These are phyloP conservation scores for human DNA, from an alignment of 2,113 vertebrate species.

Conservation along the genomic window GRCh38 chr20:20907001-20907500, in stretches of 20 bases:
- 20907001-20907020: not conserved
- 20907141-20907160: not conserved
- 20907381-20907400: not conserved
- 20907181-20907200: not conserved
- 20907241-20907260: not conserved
- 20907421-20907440: not conserved
- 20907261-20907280: not conserved
- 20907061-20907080: not conserved
- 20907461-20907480: not conserved
- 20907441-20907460: not conserved
- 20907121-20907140: not conserved
- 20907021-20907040: not conserved
- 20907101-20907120: not conserved
- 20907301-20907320: not conserved
- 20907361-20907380: not conserved
- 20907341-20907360: not conserved
- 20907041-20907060: not conserved
- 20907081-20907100: not conserved
- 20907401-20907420: not conserved
- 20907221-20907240: not conserved
- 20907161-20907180: not conserved
- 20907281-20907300: not conserved
- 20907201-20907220: constrained; percentile 18
- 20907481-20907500: not conserved
- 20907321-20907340: not conserved